Conservation (phyloP, 1,140 invertebrate genomes). For the Pygmarrhopalites habei region DNA sequence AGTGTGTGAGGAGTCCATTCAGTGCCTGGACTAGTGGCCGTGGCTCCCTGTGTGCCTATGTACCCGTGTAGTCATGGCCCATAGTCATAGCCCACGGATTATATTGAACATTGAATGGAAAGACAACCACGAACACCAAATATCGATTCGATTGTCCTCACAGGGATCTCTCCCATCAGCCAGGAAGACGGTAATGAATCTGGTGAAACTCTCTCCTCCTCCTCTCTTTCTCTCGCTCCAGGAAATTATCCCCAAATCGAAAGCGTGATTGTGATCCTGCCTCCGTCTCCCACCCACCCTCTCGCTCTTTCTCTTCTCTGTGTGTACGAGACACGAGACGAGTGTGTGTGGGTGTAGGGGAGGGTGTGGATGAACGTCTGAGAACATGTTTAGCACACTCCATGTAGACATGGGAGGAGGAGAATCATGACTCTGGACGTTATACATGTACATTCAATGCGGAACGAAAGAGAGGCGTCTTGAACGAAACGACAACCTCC, state of each 20-base stretch:
- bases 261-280: constrained; percentile 19
- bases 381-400: background rate
- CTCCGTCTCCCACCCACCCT: background rate
- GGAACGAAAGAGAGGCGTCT: too few species aligned
- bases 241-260: constrained; percentile 25
- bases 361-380: background rate
- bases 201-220: background rate
- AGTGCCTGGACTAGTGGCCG: too few species aligned
- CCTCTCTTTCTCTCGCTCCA: constrained; percentile 10
- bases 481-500: too few species aligned
- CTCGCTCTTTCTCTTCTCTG: background rate
- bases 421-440: too few species aligned
- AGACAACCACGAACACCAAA: background rate
- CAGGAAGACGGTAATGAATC: constrained; percentile 23
- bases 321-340: too few species aligned
- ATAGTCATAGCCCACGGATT: background rate
- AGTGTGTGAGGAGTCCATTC: background rate
- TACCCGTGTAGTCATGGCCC: too few species aligned
- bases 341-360: background rate
- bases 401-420: background rate
- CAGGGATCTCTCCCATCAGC: background rate
- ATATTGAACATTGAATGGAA: too few species aligned
- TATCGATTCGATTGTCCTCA: constrained; percentile 21
- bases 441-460: too few species aligned
- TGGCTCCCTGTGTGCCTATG: too few species aligned